Evolutionary conservation across 2,113 vertebrate genomes (phyloP), one percentile per base, ranked within the genome.

Genomic region (Sapajus apella): DNA sequence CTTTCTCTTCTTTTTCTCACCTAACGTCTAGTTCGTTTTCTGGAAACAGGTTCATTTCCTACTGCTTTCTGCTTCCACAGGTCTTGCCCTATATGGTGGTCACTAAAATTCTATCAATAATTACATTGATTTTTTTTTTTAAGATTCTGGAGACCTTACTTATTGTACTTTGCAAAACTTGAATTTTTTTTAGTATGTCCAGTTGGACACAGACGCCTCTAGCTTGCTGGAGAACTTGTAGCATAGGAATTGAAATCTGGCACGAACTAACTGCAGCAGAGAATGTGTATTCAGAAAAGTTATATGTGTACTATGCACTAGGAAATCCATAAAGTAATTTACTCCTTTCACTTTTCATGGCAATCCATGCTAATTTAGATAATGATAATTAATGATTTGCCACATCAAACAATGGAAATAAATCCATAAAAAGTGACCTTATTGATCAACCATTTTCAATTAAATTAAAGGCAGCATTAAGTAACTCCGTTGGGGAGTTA

Each of bases 251-350:
- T 4, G 83, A 97, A 97, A 82, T 30, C 6, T 92, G n/a, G 43
- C 50, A 91, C 43, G 75, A 20, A 77, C 43, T 8, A 66, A 76
- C 83, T 96, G 40, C 1, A 2, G 5, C 97, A 98, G 95, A 95
- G 50, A 64, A 47, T 16, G 73, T 95, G 30, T 95, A 43, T 89
- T 96, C 94, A 97, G 83, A 66, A 94, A 97, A 96, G 87, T 94
- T 94, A 88, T 43, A 58, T 76, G 72, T 89, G 17, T 93, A 37
- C 64, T 75, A 37, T 77, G 91, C 8, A 58, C 88, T 81, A 94
- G 84, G 77, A 97, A 98, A 98, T 97, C 90, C 87, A 97, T 95
- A 96, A 94, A 96, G 79, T 81, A 98, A 98, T 98, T 98, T 96
- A 97, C 30, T 96, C 6, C 61, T 87, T 95, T 95, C 94, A 94